phyloP scores from a whole-genome alignment of 2,797 vertebrate genomes.

The Netta rufina region DNA sequence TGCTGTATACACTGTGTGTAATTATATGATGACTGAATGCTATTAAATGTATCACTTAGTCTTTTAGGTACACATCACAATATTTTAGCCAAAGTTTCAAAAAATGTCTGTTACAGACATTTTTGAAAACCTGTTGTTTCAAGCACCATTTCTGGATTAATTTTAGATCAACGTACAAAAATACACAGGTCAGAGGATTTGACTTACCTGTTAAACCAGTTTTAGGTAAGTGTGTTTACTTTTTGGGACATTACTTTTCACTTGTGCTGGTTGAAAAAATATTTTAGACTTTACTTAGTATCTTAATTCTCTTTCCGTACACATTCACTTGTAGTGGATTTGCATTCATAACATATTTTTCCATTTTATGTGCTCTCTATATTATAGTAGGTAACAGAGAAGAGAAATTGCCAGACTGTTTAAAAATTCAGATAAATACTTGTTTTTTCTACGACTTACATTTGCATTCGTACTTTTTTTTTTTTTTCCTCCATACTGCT shows the following conservation, averaged over 20 bases:
- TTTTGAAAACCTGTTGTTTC: not conserved
- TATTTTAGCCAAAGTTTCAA: not conserved
- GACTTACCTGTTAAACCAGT: not conserved
- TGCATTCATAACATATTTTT: conserved; percentile 8
- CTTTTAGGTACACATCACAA: not conserved
- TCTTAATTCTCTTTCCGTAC: not conserved
- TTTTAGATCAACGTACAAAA: not conserved
- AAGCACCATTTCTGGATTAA: not conserved
- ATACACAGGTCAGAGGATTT: not conserved
- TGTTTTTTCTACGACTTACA: conserved; percentile 29
- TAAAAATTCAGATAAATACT: conserved; percentile 52
- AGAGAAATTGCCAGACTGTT: conserved; percentile 2
- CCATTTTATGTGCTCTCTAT: not conserved
- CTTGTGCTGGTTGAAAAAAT: conserved; percentile 8
- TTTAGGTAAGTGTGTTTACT: conserved; percentile 18
- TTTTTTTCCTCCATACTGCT: not conserved
- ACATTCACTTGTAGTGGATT: not conserved
- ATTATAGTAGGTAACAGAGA: conserved; percentile 4
- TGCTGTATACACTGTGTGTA: not conserved
- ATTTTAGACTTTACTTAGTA: not conserved
- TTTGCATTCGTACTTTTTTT: conserved; percentile 4
- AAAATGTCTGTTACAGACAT: not conserved
- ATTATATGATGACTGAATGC: conserved; percentile 32
- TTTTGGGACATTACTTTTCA: not conserved
- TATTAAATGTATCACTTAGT: not conserved